Base-by-base conservation (phyloP, 2,797 vertebrate species). In the Coregonus ussuriensis region DNA sequence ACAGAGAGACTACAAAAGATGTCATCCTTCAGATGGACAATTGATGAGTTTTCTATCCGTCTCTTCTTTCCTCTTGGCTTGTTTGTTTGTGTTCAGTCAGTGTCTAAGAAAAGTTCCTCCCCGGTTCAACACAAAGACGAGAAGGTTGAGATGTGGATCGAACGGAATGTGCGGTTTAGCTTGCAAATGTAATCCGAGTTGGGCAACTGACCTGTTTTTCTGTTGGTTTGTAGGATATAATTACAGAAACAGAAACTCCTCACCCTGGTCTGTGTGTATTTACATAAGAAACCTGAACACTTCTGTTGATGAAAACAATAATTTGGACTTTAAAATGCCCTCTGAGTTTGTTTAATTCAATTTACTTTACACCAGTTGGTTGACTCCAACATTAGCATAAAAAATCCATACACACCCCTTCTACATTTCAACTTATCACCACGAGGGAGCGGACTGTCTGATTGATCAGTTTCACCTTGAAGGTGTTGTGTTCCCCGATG, bases 1-100 rank as follows among this genome's bases (percentile, higher is more conserved):
- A 94, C 93, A 93, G 92, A 89, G 89, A 84, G 88, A 91, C 82
- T 94, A 94, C 93, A 95, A 94, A 94, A 93, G 89, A 93, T 94
- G 92, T 93, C 94, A 92, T 94, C 92, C 88, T 83, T 90, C 90
- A 90, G 92, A 93, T 91, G 92, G 93, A 94, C 94, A 94, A 90
- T 91, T 95, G 93, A 94, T 94, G 93, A 92, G 88, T 89, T 92
- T 91, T 89, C 85, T 88, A 86, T 87, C 88, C 84, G 84, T 82
- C 86, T 90, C 66, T 35, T 29, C 71, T 33, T 72, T 21, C 65
- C 76, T 85, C 77, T 4, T 83, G 76, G 82, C 85, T 91, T 93
- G 88, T 93, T 93, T 94, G 91, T 93, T 94, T 94, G 91, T 81
- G 79, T 89, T 89, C 86, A 62, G 84, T 80, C 82, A 81, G 81